Base-by-base conservation (phyloP, 2,113 vertebrate species). In the Lynx canadensis region DNA sequence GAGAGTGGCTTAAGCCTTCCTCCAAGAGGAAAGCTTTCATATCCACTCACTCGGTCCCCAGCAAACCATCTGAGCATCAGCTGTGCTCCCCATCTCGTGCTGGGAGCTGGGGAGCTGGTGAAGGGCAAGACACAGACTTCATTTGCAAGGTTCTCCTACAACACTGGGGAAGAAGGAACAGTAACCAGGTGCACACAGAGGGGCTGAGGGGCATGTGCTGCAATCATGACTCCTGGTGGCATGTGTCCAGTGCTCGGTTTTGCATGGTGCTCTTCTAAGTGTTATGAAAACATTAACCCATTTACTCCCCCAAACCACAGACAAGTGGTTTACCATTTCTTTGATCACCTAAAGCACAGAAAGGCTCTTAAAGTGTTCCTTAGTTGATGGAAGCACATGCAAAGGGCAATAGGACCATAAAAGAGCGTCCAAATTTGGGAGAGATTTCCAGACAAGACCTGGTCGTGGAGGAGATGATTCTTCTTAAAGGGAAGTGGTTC, bases 181-280 rank as follows among this genome's bases (percentile, higher is more conserved):
- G 83, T 12, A 6, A 63, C 1, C 1, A 48, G 18, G 8, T 1
- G 31, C 7, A 1, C 18, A 29, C 57, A 23, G 57, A 60, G 57
- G 0, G 27, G 4, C 23, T 33, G 36, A 76, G 45, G 85, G 6
- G 3, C 5, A 7, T 25, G 4, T 11, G n/a, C 71, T 48, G 9
- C 21, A 38, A 6, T 27, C 48, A 12, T 23, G 45, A 25, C 52
- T 33, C 0, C 38, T 41, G 3, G 36, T 2, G 19, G 12, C 3
- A 21, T 7, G 1, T 16, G 0, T 2, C 0, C 0, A 2, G 2
- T 33, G 45, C 33, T 36, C 65, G 1, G 31, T 66, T 73, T 27
- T 73, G 19, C 11, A 33, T 29, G 33, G 3, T 31, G 33, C 31
- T 16, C 4, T 60, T 36, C 38, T 81, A 33, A 81, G 31, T 86